These are phyloP conservation scores for Oncorhynchus kisutch DNA, from an alignment of 2,113 vertebrate species.

Conservation along the genomic window DNA sequence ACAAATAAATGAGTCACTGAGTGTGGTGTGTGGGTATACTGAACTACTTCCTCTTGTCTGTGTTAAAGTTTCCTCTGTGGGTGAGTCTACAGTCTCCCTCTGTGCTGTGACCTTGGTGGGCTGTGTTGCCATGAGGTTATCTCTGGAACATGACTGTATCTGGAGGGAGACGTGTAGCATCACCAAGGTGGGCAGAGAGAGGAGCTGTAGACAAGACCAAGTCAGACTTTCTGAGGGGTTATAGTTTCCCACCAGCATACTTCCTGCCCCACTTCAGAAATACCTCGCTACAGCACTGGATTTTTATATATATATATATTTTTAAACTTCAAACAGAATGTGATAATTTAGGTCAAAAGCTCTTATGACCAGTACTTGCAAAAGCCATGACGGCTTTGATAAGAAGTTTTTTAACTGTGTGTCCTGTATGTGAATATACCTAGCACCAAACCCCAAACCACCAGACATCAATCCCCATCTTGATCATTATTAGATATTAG, in stretches of 20 bases:
- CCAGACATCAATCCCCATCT: too few relatives aligned
- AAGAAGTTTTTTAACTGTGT: too few relatives aligned
- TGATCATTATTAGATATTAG: too few relatives aligned
- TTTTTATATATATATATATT: too few relatives aligned
- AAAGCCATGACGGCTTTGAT: too few relatives aligned
- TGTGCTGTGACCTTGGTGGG: slow-evolving; percentile 54
- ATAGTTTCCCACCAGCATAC: not conserved
- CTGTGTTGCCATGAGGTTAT: not conserved
- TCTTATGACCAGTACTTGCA: too few relatives aligned
- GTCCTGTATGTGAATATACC: too few relatives aligned
- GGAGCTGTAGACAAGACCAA: not conserved
- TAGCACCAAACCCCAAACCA: too few relatives aligned
- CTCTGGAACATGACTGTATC: not conserved
- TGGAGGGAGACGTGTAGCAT: not conserved
- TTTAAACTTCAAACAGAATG: not conserved
- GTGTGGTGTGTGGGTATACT: not conserved
- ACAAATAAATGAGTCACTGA: not conserved
- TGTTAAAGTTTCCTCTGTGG: slow-evolving; percentile 33
- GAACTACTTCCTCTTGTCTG: not conserved
- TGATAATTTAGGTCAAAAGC: too few relatives aligned
- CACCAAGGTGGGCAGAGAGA: not conserved
- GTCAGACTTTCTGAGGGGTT: not conserved
- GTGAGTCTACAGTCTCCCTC: slow-evolving; percentile 17
- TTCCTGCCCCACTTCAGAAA: not conserved
- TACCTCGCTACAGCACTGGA: not conserved